Conservation (phyloP, 2,113 vertebrate species). For the Prietella phreatophila region DNA sequence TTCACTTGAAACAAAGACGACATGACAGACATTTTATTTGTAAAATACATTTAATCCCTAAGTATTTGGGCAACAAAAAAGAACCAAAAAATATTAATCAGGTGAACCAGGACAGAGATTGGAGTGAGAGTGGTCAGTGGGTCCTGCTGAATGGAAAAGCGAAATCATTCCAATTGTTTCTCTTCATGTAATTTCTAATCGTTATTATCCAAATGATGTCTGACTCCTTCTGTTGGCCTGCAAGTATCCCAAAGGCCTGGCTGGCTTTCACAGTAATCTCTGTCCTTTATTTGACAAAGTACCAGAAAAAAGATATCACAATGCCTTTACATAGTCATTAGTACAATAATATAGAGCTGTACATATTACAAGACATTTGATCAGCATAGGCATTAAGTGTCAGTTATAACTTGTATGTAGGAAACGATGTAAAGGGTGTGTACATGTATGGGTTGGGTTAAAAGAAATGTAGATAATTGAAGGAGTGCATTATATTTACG, state of each 20-base stretch:
- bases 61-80: slow-evolving; percentile 72
- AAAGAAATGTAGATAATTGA: slow-evolving; percentile 15
- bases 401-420: slow-evolving; percentile 54
- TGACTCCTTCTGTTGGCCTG: not conserved
- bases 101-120: slow-evolving; percentile 55
- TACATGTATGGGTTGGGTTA: slow-evolving; percentile 27
- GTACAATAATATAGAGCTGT: slow-evolving; percentile 69
- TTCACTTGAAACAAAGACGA: slow-evolving; percentile 29
- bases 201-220: slow-evolving; percentile 8
- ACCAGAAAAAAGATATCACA: slow-evolving; percentile 67
- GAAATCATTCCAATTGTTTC: not conserved
- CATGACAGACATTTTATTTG: slow-evolving; percentile 60
- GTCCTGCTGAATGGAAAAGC: not conserved
- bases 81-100: slow-evolving; percentile 59
- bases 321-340: slow-evolving; percentile 71
- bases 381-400: slow-evolving; percentile 58
- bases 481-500: not conserved
- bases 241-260: not conserved
- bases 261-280: slow-evolving; percentile 56
- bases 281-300: slow-evolving; percentile 58
- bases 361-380: slow-evolving; percentile 67
- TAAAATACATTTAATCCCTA: slow-evolving; percentile 82
- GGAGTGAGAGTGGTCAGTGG: slow-evolving; percentile 46
- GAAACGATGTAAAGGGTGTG: slow-evolving; percentile 35
- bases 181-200: slow-evolving; percentile 2